Conservation (phyloP, 2,113 vertebrate genomes). For the Aspiorhynchus laticeps region DNA sequence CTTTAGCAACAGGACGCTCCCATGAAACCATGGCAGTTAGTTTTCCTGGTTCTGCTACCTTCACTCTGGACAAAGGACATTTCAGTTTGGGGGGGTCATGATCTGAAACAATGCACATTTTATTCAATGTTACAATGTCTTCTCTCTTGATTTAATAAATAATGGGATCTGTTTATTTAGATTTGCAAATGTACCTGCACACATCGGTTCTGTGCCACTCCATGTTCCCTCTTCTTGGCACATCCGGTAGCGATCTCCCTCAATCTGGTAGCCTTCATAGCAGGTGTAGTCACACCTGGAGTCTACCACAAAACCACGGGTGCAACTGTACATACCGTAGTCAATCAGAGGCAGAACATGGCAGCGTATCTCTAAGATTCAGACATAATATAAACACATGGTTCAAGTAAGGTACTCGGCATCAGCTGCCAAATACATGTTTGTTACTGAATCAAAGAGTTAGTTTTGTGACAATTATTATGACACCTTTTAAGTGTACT, state of each 20-base stretch:
- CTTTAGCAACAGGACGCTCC: constrained; percentile 87
- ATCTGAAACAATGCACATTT: constrained; percentile 75
- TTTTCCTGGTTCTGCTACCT: constrained; percentile 88
- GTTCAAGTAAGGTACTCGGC: not conserved
- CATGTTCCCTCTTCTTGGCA: constrained; percentile 85
- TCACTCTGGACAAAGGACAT: constrained; percentile 87
- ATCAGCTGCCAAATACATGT: not conserved
- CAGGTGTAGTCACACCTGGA: constrained; percentile 91
- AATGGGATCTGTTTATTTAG: not conserved
- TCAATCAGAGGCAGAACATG: constrained; percentile 78
- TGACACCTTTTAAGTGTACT: constrained; percentile 62
- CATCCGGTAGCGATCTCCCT: constrained; percentile 82
- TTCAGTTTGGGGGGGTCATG: constrained; percentile 91
- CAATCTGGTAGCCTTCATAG: constrained; percentile 83
- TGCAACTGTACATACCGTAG: constrained; percentile 86
- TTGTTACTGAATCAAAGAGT: not conserved
- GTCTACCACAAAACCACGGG: constrained; percentile 81
- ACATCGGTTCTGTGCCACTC: constrained; percentile 87
- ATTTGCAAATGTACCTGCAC: constrained; percentile 81
- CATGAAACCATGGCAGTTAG: constrained; percentile 85
- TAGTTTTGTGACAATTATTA: not conserved
- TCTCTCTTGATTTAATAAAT: not conserved
- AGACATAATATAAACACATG: constrained; percentile 37
- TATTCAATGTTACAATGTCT: constrained; percentile 10
- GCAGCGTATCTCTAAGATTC: constrained; percentile 84